Base-by-base conservation (phyloP, 2,888 invertebrate genomes). In the Synanthedon formicaeformis region DNA sequence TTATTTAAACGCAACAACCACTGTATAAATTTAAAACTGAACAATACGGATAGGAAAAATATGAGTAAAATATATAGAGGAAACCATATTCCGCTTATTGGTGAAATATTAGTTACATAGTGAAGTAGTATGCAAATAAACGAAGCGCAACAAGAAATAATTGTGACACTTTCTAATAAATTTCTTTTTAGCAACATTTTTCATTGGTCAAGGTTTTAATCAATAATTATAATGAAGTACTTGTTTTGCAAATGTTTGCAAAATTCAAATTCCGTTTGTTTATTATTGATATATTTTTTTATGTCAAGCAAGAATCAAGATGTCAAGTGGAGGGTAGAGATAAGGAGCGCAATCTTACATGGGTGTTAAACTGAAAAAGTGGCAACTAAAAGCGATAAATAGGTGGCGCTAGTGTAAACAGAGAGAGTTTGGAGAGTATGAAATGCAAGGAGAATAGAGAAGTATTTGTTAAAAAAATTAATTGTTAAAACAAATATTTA, bases 21-120 rank as follows among this genome's bases (percentile, higher is more conserved):
- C 63, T 90, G 89, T 27, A 90, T 79, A 64, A 81, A 77, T 60
- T 83, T 80, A 64, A 89, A 88, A 69, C 89, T 89, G 49, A 86
- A 55, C 60, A 81, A 79, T 50, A 89, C 64, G 2, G 89, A 84
- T 0, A 74, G 56, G 41, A 88, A 62, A 69, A 88, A 88, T 48
- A 88, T 57, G 41, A 70, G 53, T 50, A 85, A 41, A 53, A 83
- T 58, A 59, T 88, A 89, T 49, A 81, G 58, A n/a, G 75, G 61
- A 56, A 89, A 77, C 83, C 84, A 88, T 53, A 82, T 66, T 53
- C 86, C 84, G 16, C 73, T 69, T 60, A 87, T 58, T 2, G 82
- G 82, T 0, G 85, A 84, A 61, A 86, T 79, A 58, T 79, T 76
- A 0, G 82, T 78, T n/a, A 77, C 60, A 61, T 69, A 84, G 58